A percentile compares a stretch with the other conserved stretches of the same genome.
These are phyloP conservation scores for Lampropteryx suffumata DNA, from an alignment of 2,888 invertebrate genomes.

Conservation along the genomic window DNA sequence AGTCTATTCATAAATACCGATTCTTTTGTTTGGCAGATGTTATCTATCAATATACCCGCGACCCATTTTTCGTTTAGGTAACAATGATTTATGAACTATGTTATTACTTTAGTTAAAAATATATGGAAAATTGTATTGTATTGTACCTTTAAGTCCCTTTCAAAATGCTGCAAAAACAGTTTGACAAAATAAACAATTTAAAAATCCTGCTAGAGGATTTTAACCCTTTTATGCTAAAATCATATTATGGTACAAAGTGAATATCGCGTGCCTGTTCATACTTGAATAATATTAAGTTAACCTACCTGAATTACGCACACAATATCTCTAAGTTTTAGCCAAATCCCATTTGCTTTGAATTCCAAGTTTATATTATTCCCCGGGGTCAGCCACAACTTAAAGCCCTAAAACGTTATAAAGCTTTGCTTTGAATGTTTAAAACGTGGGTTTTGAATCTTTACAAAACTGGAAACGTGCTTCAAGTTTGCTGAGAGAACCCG, in stretches of 20 bases:
- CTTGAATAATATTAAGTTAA: slow-evolving; percentile 10
- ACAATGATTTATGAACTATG: too few species aligned
- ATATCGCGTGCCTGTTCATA: slow-evolving; percentile 11
- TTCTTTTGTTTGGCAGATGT: too few species aligned
- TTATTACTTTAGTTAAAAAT: too few species aligned
- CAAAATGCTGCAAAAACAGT: too few species aligned
- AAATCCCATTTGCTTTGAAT: slow-evolving; percentile 20
- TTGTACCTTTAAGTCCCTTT: too few species aligned
- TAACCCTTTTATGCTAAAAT: slow-evolving; percentile 16
- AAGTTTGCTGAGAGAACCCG: background rate
- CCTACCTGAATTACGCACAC: slow-evolving; percentile 12
- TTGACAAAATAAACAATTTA: too few species aligned
- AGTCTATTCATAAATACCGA: too few species aligned
- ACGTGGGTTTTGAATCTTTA: slow-evolving; percentile 3
- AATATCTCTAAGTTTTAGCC: slow-evolving; percentile 17
- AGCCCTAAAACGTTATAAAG: slow-evolving; percentile 8
- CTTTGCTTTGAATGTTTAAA: slow-evolving; percentile 15
- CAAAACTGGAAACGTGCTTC: slow-evolving; percentile 9
- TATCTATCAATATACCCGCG: too few species aligned
- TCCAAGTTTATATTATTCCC: slow-evolving; percentile 21
- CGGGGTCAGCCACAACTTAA: slow-evolving; percentile 15
- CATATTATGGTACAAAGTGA: slow-evolving; percentile 8
- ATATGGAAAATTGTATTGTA: too few species aligned
- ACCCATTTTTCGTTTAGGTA: too few species aligned
- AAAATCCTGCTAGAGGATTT: too few species aligned